Percentiles rank a stretch among this genome's conserved stretches.
Conservation (phyloP, 2,113 vertebrate genomes). For the Aleadryas rufinucha region DNA sequence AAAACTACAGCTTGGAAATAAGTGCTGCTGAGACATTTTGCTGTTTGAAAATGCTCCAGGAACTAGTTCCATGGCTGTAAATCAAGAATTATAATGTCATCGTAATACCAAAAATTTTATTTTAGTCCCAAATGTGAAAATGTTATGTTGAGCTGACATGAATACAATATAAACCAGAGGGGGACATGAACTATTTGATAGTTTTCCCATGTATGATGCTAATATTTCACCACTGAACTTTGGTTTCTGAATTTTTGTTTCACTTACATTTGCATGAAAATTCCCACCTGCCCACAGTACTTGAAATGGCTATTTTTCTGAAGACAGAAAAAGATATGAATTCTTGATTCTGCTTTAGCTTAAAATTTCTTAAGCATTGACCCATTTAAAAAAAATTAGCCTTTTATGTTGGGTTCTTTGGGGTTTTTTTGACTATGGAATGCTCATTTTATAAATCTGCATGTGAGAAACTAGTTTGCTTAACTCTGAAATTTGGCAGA, state of each 20-base stretch:
- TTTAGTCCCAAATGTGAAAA: not conserved
- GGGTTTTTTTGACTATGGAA: not conserved
- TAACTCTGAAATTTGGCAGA: not conserved
- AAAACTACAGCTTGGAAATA: not conserved
- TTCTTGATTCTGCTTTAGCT: not conserved
- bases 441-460: not conserved
- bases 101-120: not conserved
- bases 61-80: not conserved
- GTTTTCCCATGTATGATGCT: not conserved
- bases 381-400: not conserved
- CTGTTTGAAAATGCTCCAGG: slow-evolving; percentile 5
- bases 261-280: not conserved
- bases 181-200: not conserved
- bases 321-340: not conserved
- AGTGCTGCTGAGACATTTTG: not conserved
- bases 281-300: not conserved
- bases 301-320: not conserved
- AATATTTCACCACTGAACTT: not conserved
- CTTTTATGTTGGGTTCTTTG: not conserved
- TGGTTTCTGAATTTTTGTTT: not conserved
- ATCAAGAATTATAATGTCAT: not conserved
- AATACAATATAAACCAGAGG: not conserved
- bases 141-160: not conserved
- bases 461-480: not conserved
- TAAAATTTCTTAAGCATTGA: not conserved